These are phyloP conservation scores for Sinosuthora webbiana DNA, from an alignment of 2,113 vertebrate species.

Conservation along the genomic window DNA sequence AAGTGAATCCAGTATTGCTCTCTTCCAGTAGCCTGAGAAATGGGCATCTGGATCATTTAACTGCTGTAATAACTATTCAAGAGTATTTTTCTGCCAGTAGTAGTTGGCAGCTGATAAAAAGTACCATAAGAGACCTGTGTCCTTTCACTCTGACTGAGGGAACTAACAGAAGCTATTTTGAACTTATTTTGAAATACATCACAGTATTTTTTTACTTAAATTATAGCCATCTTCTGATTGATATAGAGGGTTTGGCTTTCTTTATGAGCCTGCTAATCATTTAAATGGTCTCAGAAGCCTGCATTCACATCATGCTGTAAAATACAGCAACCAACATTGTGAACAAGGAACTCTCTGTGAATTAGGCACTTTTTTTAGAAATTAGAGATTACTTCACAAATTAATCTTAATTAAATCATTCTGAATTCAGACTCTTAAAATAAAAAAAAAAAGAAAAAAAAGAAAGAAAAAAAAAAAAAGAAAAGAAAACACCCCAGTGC, in stretches of 20 bases:
- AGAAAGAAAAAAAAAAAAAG: background rate
- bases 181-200: background rate
- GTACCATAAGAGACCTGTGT: background rate
- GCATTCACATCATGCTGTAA: fast-evolving
- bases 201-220: background rate
- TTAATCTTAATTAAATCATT: slow-evolving; percentile 46
- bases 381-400: slow-evolving; percentile 26
- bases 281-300: background rate
- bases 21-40: background rate
- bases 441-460: too few relatives aligned
- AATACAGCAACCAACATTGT: background rate
- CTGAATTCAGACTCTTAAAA: background rate
- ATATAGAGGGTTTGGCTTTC: background rate
- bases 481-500: background rate
- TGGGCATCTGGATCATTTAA: background rate
- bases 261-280: background rate
- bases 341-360: slow-evolving; percentile 41
- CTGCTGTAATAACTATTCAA: background rate
- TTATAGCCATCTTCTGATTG: background rate
- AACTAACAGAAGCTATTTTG: background rate
- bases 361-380: background rate
- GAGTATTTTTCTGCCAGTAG: background rate
- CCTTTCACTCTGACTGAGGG: background rate
- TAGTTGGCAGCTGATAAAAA: background rate
- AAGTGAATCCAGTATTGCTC: background rate